Evolutionary conservation across 2,888 invertebrate species (phyloP), one percentile per base, ranked within the genome.

Genomic region (Epirrita christyi): DNA sequence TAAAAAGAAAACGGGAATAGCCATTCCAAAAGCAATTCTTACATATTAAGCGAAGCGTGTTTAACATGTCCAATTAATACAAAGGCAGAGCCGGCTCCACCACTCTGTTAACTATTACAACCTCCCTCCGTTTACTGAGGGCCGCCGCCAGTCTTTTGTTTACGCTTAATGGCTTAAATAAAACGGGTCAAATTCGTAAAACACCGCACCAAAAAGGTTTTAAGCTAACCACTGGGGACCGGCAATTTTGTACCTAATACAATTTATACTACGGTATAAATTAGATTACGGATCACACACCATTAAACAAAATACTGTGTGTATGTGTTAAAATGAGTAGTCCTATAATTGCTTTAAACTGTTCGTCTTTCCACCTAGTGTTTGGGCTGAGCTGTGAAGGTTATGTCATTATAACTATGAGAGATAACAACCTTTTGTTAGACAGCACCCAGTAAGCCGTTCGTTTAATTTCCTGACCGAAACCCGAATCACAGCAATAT

Each of bases 131-230:
- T 78, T 85, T 82, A 84, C 86, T 71, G 78, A 80, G 81, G 78
- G 77, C 81, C 76, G 77, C 81, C 76, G 78, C 81, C 79, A 85
- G 81, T 86, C 89, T 89, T 89, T 90, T 90, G 88, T 88, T 87
- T 86, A 86, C 87, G 86, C 82, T 83, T 89, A 91, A 90, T 89
- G 88, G 86, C 87, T 88, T 86, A 88, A 89, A 89, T 86, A 88
- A 89, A 90, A 90, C 85, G 86, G 88, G 85, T 83, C 86, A 85
- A 88, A 88, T 89, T 87, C 85, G 82, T 81, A 84, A 84, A 87
- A 85, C 85, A 84, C 72, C 72, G 67, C 73, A 72, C 75, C 68
- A 69, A 81, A 86, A 87, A 86, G 80, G 83, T 78, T 85, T 82
- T 78, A 83, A 84, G 82, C 77, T 75, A 76, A 69, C 73, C 73